These are phyloP conservation scores for Stigmatopora argus DNA, from an alignment of 2,113 vertebrate genomes.

Conservation along the genomic window DNA sequence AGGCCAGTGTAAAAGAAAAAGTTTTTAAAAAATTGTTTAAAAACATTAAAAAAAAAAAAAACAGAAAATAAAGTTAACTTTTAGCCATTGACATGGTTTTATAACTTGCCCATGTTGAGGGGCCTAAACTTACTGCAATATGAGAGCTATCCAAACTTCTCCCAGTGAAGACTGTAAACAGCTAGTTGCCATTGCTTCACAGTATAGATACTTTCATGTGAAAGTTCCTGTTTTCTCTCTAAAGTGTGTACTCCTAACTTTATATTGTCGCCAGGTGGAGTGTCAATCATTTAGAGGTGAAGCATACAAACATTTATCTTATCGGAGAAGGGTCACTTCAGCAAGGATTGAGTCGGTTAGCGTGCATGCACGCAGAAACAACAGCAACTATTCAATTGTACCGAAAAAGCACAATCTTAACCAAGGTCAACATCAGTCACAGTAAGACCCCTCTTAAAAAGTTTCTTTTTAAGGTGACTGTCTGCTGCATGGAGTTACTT, in stretches of 20 bases:
- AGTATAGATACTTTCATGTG: background rate
- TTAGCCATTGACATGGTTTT: background rate
- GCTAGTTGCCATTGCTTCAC: constrained; percentile 35
- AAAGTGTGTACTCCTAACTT: constrained; percentile 4
- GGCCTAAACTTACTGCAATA: constrained; percentile 43
- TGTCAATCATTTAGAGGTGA: constrained; percentile 19
- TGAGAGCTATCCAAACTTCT: constrained; percentile 48
- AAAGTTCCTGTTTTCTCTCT: constrained; percentile 6
- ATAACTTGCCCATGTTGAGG: background rate
- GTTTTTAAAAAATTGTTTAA: background rate
- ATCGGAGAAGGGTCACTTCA: constrained; percentile 27
- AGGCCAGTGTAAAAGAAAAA: background rate
- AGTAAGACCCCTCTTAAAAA: constrained; percentile 3
- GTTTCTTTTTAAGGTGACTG: background rate
- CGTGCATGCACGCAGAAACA: background rate
- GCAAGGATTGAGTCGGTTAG: constrained; percentile 10
- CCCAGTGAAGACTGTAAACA: constrained; percentile 39
- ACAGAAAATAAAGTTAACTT: background rate
- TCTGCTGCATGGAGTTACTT: background rate
- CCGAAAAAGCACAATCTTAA: background rate
- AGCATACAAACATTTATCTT: constrained; percentile 42
- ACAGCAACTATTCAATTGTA: constrained; percentile 8
- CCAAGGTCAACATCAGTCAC: constrained; percentile 3
- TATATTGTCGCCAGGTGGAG: constrained; percentile 21
- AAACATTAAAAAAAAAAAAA: background rate